phyloP scores from a whole-genome alignment of 2,797 vertebrate genomes.

The Allobates femoralis region DNA sequence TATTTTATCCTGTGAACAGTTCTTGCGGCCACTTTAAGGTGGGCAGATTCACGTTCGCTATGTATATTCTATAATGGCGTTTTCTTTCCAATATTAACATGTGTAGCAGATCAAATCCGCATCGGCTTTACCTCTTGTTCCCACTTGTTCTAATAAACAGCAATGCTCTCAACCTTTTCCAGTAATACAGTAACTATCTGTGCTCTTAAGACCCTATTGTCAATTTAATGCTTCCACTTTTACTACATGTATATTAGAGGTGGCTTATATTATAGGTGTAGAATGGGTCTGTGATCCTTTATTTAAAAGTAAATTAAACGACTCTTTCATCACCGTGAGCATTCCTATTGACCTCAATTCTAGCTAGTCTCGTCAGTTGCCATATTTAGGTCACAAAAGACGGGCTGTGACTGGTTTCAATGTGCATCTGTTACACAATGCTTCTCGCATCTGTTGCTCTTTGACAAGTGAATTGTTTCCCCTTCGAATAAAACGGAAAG shows the following conservation, averaged over 20 bases:
- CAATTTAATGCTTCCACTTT: not conserved
- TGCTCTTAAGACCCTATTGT: not conserved
- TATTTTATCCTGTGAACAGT: not conserved
- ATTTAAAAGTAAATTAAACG: not conserved
- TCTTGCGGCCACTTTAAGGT: not conserved
- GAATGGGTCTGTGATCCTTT: not conserved
- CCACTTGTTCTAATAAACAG: slow-evolving; percentile 36
- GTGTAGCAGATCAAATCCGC: slow-evolving; percentile 44
- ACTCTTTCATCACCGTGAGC: not conserved
- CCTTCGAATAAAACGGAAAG: not conserved
- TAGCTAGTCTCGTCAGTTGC: not conserved
- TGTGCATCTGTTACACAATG: slow-evolving; percentile 3
- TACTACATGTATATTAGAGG: too few relatives aligned
- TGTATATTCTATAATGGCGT: not conserved
- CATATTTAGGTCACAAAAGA: slow-evolving; percentile 20
- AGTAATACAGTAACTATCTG: not conserved
- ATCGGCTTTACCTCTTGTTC: slow-evolving; percentile 20
- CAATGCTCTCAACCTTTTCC: slow-evolving; percentile 47
- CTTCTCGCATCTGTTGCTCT: slow-evolving; percentile 7
- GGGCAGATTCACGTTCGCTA: not conserved
- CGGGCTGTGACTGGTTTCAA: slow-evolving; percentile 1
- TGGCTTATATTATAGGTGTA: not conserved
- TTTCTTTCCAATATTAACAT: slow-evolving; percentile 26
- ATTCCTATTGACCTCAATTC: not conserved
- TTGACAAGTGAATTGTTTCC: not conserved